Conservation (phyloP, 2,888 invertebrate genomes). For the Eurois occulta region DNA sequence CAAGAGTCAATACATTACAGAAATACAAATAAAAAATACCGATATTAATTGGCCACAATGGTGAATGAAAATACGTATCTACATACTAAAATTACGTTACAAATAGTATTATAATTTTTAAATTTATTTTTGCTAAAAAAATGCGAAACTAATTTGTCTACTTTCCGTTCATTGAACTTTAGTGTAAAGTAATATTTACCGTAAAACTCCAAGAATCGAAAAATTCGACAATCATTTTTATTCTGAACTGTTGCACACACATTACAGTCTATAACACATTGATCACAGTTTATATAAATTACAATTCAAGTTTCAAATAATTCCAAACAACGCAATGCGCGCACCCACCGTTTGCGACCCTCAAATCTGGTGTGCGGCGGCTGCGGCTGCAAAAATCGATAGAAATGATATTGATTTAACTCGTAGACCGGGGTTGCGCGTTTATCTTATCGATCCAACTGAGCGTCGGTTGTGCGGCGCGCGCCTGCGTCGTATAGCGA, state of each 20-base stretch:
- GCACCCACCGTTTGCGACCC: slow-evolving; percentile 90
- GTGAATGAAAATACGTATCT: not conserved
- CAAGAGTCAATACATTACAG: not conserved
- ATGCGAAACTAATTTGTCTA: not conserved
- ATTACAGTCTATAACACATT: slow-evolving; percentile 24
- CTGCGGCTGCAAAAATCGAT: slow-evolving; percentile 94
- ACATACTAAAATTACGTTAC: not conserved
- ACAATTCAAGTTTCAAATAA: slow-evolving; percentile 49
- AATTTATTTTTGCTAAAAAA: not conserved
- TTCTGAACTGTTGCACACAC: slow-evolving; percentile 31
- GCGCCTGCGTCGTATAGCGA: slow-evolving; percentile 83
- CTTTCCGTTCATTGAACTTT: slow-evolving; percentile 42
- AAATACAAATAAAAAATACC: slow-evolving; percentile 13
- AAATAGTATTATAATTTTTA: not conserved
- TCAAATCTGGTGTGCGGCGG: slow-evolving; percentile 89
- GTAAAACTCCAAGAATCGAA: slow-evolving; percentile 47
- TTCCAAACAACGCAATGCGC: slow-evolving; percentile 76
- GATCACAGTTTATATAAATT: slow-evolving; percentile 43
- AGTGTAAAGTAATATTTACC: slow-evolving; percentile 55
- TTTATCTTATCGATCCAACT: slow-evolving; percentile 94
- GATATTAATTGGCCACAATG: not conserved
- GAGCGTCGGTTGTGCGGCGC: slow-evolving; percentile 75
- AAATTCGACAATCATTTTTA: slow-evolving; percentile 26
- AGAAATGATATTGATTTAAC: slow-evolving; percentile 93
- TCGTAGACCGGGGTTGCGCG: slow-evolving; percentile 93